These are phyloP conservation scores for Marcusenius ussheri DNA, from an alignment of 2,113 vertebrate species.

Conservation along the genomic window DNA sequence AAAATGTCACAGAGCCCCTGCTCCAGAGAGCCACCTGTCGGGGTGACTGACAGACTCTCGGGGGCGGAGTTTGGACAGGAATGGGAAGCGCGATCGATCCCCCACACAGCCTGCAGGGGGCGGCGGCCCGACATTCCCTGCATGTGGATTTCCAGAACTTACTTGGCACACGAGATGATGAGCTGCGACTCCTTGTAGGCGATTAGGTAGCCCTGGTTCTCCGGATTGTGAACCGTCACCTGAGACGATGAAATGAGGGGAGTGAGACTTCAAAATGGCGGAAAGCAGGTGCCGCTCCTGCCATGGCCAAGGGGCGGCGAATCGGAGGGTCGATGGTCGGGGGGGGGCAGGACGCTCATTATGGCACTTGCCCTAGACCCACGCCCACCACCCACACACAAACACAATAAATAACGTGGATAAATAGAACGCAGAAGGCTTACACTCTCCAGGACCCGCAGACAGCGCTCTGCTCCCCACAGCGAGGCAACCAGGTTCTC, in stretches of 20 bases:
- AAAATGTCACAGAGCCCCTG: neutral
- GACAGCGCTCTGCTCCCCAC: constrained; percentile 94
- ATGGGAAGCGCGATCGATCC: neutral
- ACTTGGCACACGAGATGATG: constrained; percentile 91
- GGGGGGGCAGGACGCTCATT: neutral
- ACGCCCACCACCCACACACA: neutral
- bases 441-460: constrained; percentile 94
- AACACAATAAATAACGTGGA: neutral
- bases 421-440: constrained; percentile 38
- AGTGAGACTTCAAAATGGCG: neutral
- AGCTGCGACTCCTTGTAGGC: constrained; percentile 97
- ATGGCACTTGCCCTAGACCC: neutral
- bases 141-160: constrained; percentile 46
- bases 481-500: constrained; percentile 87
- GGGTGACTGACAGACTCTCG: neutral
- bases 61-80: neutral
- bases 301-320: neutral
- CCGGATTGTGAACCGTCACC: constrained; percentile 89
- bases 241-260: neutral
- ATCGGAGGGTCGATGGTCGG: neutral
- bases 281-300: neutral
- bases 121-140: neutral
- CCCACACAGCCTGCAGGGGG: neutral
- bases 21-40: neutral
- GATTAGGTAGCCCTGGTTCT: constrained; percentile 95